Evolutionary conservation across 2,888 invertebrate genomes (phyloP), one percentile per base, ranked within the genome.

Genomic region (Lasioglossum figueresi): DNA sequence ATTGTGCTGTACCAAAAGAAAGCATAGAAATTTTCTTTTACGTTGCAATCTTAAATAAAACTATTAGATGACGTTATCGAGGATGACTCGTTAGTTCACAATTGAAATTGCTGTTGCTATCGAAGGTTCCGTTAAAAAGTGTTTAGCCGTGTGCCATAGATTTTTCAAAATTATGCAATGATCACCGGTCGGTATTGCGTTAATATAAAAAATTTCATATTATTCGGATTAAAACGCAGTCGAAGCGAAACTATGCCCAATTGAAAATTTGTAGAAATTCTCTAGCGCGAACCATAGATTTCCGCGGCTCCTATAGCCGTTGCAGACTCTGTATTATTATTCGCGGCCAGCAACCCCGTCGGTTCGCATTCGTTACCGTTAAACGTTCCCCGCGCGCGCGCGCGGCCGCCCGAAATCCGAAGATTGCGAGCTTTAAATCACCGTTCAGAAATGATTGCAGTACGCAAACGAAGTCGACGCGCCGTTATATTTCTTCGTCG

Each of bases 401-500:
- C 16, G 45, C 16, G 45, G 45, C 27, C 59, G 56, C 14, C 40
- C 71, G 71, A 78, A 85, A 82, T 78, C 70, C 34, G 19, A 70
- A 56, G n/a, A 72, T 77, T 43, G 66, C 56, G 45, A 73, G 70
- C 79, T 73, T 80, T 89, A 79, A 88, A 89, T 90, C 82, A 84
- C 52, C 40, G 59, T 76, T 79, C 45, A 66, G 71, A 68, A 83
- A 79, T 80, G 77, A 82, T 80, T 76, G 71, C 56, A 68, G 76
- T 66, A 76, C 48, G 71, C 43, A 59, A 79, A 75, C 52, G 68
- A 76, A 70, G 74, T 52, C 66, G 68, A 82, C 81, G 77, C 83
- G 77, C 52, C 77, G 88, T 87, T 76, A 81, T 91, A 89, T 90
- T 89, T 88, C 83, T 88, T 83, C 86, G 93, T 89, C 84, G 90